Evolutionary conservation across 2,113 vertebrate species (phyloP).

Genomic region (Butorides virescens): DNA sequence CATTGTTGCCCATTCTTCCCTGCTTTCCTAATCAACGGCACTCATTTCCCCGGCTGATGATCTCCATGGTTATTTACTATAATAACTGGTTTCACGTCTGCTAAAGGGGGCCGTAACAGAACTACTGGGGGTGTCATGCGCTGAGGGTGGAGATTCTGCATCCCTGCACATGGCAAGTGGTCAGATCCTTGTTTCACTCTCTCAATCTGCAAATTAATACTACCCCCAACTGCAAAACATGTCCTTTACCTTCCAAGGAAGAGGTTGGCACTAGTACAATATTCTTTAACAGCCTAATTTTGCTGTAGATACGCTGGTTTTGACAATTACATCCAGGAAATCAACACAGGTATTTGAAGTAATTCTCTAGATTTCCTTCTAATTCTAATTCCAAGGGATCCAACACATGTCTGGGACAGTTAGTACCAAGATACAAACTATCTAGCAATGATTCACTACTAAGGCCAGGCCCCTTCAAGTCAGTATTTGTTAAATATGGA

Average conservation of each 20-base stretch:
- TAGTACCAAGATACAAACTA: not conserved
- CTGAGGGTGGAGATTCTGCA: not conserved
- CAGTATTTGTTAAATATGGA: not conserved
- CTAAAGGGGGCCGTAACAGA: not conserved
- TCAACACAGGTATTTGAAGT: not conserved
- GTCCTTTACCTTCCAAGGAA: not conserved
- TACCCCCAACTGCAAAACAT: not conserved
- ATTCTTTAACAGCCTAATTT: not conserved
- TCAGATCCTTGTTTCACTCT: not conserved
- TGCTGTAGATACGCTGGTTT: not conserved
- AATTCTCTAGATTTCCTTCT: not conserved
- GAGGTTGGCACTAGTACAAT: not conserved
- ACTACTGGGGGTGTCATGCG: no score
- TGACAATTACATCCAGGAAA: not conserved
- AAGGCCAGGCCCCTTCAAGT: not conserved
- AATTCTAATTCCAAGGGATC: not conserved
- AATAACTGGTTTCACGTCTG: not conserved
- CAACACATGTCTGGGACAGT: not conserved
- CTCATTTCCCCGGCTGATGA: not conserved
- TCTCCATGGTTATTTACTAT: not conserved
- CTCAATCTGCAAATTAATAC: not conserved
- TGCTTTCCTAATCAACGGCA: not conserved
- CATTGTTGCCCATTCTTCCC: not conserved
- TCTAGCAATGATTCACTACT: not conserved
- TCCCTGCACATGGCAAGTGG: rapidly evolving